Conservation (phyloP, 2,113 vertebrate genomes). For the Manacus vitellinus region DNA sequence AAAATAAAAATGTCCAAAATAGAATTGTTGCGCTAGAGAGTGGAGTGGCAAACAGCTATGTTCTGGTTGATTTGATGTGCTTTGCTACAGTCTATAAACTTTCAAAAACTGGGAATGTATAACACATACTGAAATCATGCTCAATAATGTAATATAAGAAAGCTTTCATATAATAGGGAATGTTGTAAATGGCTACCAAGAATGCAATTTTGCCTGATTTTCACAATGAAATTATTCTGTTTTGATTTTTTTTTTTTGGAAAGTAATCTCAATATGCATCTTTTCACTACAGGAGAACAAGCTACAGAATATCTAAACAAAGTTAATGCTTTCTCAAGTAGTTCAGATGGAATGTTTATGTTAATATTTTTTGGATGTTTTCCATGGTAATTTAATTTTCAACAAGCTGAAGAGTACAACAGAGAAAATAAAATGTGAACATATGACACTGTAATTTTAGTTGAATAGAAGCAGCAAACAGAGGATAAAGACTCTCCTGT, state of each 20-base stretch:
- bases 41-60: background rate
- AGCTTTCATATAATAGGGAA: background rate
- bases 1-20: background rate
- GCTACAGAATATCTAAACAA: background rate
- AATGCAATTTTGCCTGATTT: background rate
- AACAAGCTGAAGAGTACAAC: background rate
- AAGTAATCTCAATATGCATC: background rate
- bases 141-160: background rate
- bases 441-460: background rate
- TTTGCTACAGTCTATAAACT: background rate
- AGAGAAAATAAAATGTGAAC: background rate
- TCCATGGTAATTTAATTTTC: background rate
- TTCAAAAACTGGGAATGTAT: background rate
- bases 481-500: background rate
- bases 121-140: background rate
- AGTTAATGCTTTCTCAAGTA: background rate
- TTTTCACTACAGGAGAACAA: background rate
- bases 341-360: background rate
- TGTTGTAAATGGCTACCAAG: background rate
- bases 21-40: background rate
- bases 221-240: background rate
- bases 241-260: background rate
- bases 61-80: background rate
- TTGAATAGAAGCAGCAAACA: background rate
- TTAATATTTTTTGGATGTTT: background rate